Evolutionary conservation across 2,113 vertebrate genomes (phyloP).

Genomic region (Nibea coibor): DNA sequence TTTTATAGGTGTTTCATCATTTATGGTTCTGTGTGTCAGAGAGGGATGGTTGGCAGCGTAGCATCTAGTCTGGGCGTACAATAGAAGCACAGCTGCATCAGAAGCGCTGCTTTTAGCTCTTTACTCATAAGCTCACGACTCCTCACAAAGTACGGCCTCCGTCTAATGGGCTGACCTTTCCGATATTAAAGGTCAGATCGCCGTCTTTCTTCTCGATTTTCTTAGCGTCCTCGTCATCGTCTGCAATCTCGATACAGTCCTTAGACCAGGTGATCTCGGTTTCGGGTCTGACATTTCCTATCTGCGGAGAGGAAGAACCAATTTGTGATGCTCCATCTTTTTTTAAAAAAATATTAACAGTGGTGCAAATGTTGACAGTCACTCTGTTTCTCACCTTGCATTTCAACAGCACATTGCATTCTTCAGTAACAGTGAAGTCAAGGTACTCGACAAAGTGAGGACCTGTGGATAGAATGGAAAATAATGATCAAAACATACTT

Average conservation of each 20-base stretch:
- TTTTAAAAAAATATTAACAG: neutral
- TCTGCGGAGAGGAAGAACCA: conserved; percentile 78
- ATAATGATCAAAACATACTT: neutral
- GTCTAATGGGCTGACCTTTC: conserved; percentile 88
- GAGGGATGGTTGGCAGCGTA: conserved; percentile 52
- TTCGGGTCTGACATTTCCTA: conserved; percentile 94
- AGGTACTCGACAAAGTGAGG: conserved; percentile 98
- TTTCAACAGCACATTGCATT: conserved; percentile 94
- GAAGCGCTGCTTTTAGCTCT: conserved; percentile 40
- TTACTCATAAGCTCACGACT: conserved; percentile 44
- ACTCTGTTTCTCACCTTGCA: conserved; percentile 88
- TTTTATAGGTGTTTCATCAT: conserved; percentile 56
- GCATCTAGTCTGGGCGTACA: conserved; percentile 35
- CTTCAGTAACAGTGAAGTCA: conserved; percentile 91
- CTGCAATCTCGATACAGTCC: conserved; percentile 92
- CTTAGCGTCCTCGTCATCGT: conserved; percentile 91
- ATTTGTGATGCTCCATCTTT: neutral
- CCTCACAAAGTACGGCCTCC: conserved; percentile 27
- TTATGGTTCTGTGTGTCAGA: conserved; percentile 66
- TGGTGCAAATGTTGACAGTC: neutral
- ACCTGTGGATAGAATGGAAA: conserved; percentile 81
- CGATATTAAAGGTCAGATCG: conserved; percentile 93
- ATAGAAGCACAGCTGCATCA: conserved; percentile 54
- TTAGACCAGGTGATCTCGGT: conserved; percentile 96
- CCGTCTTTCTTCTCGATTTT: conserved; percentile 87